Conservation (phyloP, 2,888 invertebrate genomes). For the Arctia plantaginis region DNA sequence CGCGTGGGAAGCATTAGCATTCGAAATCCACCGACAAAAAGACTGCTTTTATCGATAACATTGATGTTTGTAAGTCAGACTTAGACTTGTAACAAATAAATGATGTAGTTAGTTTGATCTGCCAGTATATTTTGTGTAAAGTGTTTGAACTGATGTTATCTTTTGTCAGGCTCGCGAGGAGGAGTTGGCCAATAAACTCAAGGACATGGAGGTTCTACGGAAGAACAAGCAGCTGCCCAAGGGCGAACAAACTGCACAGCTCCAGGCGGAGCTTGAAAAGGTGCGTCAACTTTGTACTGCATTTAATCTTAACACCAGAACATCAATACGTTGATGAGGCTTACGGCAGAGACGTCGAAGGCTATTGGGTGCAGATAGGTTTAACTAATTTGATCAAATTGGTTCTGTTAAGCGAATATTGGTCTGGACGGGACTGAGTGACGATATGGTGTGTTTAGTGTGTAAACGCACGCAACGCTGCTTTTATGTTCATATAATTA, state of each 20-base stretch:
- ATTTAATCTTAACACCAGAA: neutral
- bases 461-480: neutral
- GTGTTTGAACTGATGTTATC: neutral
- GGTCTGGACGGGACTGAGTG: no score
- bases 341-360: neutral
- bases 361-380: neutral
- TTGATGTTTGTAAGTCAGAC: no score
- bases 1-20: no score
- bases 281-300: constrained; percentile 26
- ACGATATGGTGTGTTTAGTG: neutral
- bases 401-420: neutral
- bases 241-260: constrained; percentile 32
- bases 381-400: neutral
- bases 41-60: no score
- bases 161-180: constrained; percentile 86
- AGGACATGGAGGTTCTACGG: constrained; percentile 78
- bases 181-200: constrained; percentile 81
- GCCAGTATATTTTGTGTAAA: neutral
- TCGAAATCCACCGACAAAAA: no score
- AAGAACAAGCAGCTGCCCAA: constrained; percentile 37
- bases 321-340: neutral
- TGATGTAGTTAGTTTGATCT: neutral
- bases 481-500: neutral
- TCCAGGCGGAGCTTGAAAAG: constrained; percentile 48
- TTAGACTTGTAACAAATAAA: neutral